Conservation (phyloP, 1,140 invertebrate genomes). For the Drosophila equinoxialis region DNA sequence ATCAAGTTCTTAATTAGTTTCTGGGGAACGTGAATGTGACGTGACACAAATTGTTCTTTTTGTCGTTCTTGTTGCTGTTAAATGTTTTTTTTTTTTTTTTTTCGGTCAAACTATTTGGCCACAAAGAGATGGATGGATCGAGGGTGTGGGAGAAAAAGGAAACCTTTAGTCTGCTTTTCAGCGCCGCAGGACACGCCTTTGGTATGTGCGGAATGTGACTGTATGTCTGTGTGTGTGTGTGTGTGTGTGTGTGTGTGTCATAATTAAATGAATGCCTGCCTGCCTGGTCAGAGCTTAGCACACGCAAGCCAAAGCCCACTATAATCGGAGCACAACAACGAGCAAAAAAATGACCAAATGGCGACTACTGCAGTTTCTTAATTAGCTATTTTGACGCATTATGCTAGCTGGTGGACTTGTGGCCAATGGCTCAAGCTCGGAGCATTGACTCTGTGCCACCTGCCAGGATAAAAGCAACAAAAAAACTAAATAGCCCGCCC, state of each 20-base stretch:
- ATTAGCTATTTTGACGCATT: constrained; percentile 9
- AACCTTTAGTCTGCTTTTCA: constrained; percentile 53
- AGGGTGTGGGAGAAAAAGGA: constrained; percentile 6
- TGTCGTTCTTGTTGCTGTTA: constrained; percentile 7
- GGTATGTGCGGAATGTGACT: constrained; percentile 19
- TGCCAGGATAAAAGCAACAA: background rate
- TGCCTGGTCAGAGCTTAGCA: constrained; percentile 51
- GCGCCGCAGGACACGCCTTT: constrained; percentile 65
- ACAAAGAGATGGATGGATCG: background rate
- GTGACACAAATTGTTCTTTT: constrained; percentile 55
- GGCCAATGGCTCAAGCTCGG: background rate
- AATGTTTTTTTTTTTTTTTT: constrained; percentile 12
- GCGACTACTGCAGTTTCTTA: constrained; percentile 13
- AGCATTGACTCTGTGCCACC: constrained; percentile 5
- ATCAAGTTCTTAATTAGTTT: constrained; percentile 53
- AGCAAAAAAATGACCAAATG: background rate
- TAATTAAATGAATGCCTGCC: constrained; percentile 65
- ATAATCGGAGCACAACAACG: constrained; percentile 7
- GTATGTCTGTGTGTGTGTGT: constrained; percentile 26
- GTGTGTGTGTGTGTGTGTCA: constrained; percentile 60
- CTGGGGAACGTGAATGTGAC: constrained; percentile 42
- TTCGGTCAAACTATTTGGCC: constrained; percentile 38
- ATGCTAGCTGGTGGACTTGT: background rate
- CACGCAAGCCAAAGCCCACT: constrained; percentile 59
- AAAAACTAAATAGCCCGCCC: background rate